A percentile compares a stretch with the other conserved stretches of the same genome.
Conservation (phyloP, 2,113 vertebrate genomes). For the Antidorcas marsupialis region DNA sequence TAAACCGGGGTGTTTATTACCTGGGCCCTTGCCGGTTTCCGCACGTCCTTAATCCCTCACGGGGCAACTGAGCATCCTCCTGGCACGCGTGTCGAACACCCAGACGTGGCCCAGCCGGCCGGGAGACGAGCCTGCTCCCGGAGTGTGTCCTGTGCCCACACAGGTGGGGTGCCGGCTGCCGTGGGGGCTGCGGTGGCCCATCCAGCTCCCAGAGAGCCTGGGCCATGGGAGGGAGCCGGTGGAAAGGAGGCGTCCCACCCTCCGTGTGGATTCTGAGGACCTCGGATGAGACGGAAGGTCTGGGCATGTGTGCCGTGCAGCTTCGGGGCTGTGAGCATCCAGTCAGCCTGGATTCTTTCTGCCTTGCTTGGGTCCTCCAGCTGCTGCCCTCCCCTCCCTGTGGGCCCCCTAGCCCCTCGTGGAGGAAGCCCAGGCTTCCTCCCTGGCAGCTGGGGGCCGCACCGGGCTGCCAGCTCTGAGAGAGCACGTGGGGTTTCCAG, state of each 20-base stretch:
- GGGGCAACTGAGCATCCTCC: not conserved
- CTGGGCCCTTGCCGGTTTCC: not conserved
- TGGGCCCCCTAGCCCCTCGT: rapidly evolving
- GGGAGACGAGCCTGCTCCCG: rapidly evolving
- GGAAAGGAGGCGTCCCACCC: rapidly evolving
- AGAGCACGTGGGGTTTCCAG: not conserved
- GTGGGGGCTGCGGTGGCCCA: rapidly evolving
- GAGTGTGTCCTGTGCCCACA: rapidly evolving
- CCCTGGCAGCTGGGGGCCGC: rapidly evolving
- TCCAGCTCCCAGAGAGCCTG: not conserved
- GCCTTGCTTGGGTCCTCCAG: not conserved
- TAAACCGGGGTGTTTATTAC: not conserved
- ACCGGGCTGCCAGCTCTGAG: not conserved
- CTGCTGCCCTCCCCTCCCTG: rapidly evolving
- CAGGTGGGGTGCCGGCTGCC: rapidly evolving
- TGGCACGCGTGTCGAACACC: rapidly evolving
- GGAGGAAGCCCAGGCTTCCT: not conserved
- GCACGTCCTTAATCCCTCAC: not conserved
- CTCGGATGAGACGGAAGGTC: not conserved
- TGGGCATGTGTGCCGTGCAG: not conserved
- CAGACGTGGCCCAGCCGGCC: rapidly evolving
- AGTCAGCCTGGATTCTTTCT: not conserved
- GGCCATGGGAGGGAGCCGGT: rapidly evolving
- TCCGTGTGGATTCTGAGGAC: rapidly evolving
- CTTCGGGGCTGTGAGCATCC: rapidly evolving